Conservation (phyloP, 2,888 invertebrate species). For the Dolomedes plantarius region DNA sequence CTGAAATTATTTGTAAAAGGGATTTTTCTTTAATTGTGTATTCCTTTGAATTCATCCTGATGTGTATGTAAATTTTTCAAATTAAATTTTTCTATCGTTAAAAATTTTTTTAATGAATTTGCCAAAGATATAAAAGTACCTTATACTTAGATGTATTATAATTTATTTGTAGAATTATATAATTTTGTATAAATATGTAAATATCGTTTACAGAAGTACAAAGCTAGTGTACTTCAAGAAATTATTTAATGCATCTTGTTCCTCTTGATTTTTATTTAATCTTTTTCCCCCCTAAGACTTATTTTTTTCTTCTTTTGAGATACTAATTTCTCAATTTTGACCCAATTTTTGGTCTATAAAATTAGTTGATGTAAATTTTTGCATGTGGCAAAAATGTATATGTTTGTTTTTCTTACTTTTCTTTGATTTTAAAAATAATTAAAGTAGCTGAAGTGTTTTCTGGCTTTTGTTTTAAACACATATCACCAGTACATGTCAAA, state of each 20-base stretch:
- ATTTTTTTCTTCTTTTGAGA: too few species aligned
- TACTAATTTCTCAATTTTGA: too few species aligned
- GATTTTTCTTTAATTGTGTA: background rate
- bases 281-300: too few species aligned
- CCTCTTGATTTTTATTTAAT: background rate
- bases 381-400: background rate
- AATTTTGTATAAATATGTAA: slow-evolving; percentile 58
- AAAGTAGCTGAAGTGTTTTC: background rate
- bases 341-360: background rate
- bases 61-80: background rate
- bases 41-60: background rate
- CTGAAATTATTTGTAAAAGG: background rate
- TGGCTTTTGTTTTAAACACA: background rate
- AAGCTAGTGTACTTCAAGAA: background rate
- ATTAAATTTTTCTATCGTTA: background rate
- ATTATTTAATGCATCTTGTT: background rate
- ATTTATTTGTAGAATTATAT: slow-evolving; percentile 43
- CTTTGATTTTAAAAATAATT: background rate
- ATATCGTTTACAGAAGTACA: slow-evolving; percentile 37
- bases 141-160: slow-evolving; percentile 50
- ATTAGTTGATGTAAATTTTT: background rate
- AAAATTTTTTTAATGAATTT: slow-evolving; percentile 18
- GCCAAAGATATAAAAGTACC: slow-evolving; percentile 58
- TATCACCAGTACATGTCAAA: background rate
- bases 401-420: background rate